A percentile compares a stretch with the other conserved stretches of the same genome.
Evolutionary conservation across 2,113 vertebrate genomes (phyloP).

Genomic region (Tylochromis polylepis): DNA sequence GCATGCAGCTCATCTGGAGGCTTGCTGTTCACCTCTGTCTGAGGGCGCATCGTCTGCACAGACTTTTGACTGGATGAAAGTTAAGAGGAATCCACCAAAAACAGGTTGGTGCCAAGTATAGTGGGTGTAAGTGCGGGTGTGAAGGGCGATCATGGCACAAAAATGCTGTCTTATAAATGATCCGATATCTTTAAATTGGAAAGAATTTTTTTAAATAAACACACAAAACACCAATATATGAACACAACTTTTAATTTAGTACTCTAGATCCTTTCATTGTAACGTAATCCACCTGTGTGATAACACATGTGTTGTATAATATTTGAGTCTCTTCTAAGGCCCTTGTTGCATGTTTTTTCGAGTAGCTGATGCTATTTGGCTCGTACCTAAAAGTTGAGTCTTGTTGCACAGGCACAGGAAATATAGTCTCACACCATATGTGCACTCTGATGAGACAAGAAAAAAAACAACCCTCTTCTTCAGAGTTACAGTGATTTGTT

Average conservation of each 20-base stretch:
- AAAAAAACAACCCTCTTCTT: neutral
- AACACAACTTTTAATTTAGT: neutral
- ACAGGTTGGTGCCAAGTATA: constrained; percentile 81
- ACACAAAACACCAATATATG: neutral
- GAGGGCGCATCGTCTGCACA: constrained; percentile 84
- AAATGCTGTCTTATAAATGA: neutral
- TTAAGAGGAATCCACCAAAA: constrained; percentile 97
- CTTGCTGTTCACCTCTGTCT: constrained; percentile 84
- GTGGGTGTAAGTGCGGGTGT: neutral
- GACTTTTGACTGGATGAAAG: constrained; percentile 99
- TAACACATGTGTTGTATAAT: neutral
- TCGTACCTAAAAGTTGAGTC: neutral
- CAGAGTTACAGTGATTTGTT: neutral
- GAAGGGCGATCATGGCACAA: neutral
- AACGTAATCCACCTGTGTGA: neutral
- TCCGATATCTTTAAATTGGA: neutral
- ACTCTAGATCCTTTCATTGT: neutral
- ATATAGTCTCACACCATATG: neutral
- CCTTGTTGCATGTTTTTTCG: neutral
- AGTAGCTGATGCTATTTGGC: neutral
- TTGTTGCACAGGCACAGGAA: neutral
- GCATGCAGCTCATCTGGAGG: constrained; percentile 82
- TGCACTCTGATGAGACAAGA: neutral
- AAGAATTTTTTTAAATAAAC: neutral
- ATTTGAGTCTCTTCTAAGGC: neutral